Evolutionary conservation across 2,113 vertebrate genomes (phyloP).

Genomic region (Paracanthobrama guichenoti): DNA sequence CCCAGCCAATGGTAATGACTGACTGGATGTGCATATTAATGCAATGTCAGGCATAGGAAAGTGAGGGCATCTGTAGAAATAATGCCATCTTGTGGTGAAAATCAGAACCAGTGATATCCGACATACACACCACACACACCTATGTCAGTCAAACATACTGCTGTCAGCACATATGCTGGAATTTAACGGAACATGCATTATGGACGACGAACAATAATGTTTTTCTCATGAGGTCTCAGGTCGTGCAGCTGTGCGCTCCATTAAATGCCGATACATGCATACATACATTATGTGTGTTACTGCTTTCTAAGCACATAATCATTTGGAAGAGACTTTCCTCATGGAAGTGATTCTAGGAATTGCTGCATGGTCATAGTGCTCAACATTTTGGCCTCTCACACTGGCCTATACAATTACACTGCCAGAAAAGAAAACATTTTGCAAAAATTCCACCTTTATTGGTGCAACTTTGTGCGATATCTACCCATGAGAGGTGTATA

Average conservation of each 20-base stretch:
- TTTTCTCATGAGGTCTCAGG: slow-evolving; percentile 10
- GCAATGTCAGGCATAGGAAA: slow-evolving; percentile 20
- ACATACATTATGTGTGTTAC: slow-evolving; percentile 1
- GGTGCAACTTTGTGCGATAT: no score
- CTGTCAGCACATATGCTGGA: slow-evolving; percentile 10
- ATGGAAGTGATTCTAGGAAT: not conserved
- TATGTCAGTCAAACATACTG: not conserved
- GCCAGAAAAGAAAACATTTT: not conserved
- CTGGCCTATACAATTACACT: not conserved
- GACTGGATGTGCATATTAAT: slow-evolving; percentile 39
- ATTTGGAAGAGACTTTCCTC: not conserved
- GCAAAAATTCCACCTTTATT: not conserved
- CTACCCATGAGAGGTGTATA: no score
- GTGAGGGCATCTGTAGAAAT: slow-evolving; percentile 33
- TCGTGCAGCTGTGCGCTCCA: not conserved
- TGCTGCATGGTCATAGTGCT: not conserved
- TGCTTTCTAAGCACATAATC: slow-evolving; percentile 32
- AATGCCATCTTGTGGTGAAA: slow-evolving; percentile 53
- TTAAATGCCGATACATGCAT: not conserved
- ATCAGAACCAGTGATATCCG: not conserved
- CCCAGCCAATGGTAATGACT: slow-evolving; percentile 27
- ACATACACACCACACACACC: not conserved
- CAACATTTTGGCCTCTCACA: not conserved
- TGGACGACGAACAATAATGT: slow-evolving; percentile 4
- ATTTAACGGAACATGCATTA: not conserved